Evolutionary conservation across 2,113 vertebrate genomes (phyloP).

Genomic region (Tichodroma muraria): DNA sequence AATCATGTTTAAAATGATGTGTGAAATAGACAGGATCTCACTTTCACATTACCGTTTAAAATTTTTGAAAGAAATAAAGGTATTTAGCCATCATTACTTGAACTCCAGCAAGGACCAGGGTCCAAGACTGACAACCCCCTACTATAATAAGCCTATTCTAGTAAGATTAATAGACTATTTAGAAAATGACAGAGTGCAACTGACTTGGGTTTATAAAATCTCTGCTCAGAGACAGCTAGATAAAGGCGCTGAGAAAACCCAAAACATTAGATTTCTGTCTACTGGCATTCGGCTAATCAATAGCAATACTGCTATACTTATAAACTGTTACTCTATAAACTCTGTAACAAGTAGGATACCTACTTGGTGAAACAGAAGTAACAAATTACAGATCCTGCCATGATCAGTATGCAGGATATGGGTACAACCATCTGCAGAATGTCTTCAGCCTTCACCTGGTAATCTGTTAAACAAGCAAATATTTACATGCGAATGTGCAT

Average conservation of each 20-base stretch:
- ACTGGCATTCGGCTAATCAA: background rate
- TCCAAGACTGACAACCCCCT: background rate
- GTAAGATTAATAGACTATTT: background rate
- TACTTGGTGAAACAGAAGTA: constrained; percentile 66
- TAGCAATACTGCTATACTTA: background rate
- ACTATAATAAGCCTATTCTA: background rate
- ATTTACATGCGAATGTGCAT: background rate
- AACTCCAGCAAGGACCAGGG: background rate
- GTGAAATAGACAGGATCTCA: background rate
- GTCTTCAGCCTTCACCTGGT: background rate
- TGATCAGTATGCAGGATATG: constrained; percentile 40
- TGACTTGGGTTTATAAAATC: background rate
- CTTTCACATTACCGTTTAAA: background rate
- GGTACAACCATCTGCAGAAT: constrained; percentile 10
- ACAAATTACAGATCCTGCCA: constrained; percentile 10
- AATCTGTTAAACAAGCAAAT: constrained; percentile 36
- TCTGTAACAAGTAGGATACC: background rate
- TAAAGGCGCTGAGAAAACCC: background rate
- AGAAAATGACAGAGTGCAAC: background rate
- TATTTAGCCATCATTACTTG: background rate
- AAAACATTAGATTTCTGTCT: background rate
- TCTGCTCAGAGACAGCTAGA: background rate
- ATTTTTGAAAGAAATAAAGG: background rate
- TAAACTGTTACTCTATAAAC: background rate
- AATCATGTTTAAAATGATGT: background rate